Evolutionary conservation across 35 echinoderm and acorn worm species (phyloP).

Genomic region (Apostichopus parvimensis): DNA sequence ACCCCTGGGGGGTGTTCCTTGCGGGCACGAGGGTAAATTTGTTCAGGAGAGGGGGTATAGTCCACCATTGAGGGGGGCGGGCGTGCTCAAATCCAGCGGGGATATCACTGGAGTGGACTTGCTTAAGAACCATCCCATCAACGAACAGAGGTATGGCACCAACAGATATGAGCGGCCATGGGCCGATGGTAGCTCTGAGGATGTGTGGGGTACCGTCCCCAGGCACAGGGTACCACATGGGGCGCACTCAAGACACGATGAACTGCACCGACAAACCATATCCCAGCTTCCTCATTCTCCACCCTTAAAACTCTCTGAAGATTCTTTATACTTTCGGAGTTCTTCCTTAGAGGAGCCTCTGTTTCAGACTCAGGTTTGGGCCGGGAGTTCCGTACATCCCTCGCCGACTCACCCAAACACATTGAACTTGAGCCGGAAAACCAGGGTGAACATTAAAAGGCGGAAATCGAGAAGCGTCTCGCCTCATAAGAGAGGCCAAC

Average conservation of each 20-base stretch:
- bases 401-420: conserved; percentile 47
- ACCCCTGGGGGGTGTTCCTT: conserved; percentile 9
- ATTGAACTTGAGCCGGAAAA: conserved; percentile 46
- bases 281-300: conserved; percentile 21
- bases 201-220: conserved; percentile 25
- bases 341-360: conserved; percentile 40
- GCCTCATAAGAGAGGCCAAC: conserved; percentile 70
- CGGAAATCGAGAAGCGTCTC: conserved; percentile 88
- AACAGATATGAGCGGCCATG: conserved; percentile 47
- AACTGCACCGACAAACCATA: conserved; percentile 9
- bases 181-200: conserved; percentile 42
- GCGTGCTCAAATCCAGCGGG: conserved; percentile 29
- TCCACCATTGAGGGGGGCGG: not conserved
- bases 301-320: conserved; percentile 29
- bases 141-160: not conserved
- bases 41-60: not conserved
- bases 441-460: conserved; percentile 50
- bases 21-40: not conserved
- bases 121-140: conserved; percentile 42
- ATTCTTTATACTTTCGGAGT: conserved; percentile 23
- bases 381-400: not conserved
- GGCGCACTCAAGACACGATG: not conserved
- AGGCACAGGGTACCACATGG: conserved; percentile 34
- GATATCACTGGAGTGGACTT: conserved; percentile 55
- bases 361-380: conserved; percentile 57